Evolutionary conservation across 2,888 invertebrate genomes (phyloP), one percentile per base, ranked within the genome.

Genomic region (Nephrotoma appendiculata): DNA sequence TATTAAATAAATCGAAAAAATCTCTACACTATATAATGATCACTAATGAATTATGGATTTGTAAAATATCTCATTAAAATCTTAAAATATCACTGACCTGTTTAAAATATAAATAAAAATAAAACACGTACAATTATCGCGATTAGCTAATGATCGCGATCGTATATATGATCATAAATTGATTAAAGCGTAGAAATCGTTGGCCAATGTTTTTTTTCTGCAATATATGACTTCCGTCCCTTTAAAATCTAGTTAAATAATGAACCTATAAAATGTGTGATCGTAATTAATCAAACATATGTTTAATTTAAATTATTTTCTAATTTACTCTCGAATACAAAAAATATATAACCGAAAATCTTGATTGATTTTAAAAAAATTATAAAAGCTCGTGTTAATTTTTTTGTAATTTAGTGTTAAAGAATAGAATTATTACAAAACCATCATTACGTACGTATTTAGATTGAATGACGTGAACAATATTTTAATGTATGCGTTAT

Each of bases 131-230:
- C 85, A 85, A 85, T 85, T 85, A 85, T 85, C 85, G 85, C 85
- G 85, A 85, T 85, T 85, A 85, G 85, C 85, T 85, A 85, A 85
- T 85, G 85, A 85, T 85, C 44, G 19, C 43, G 44, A 44, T 44
- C 44, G 11, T 44, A 44, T 44, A 44, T 44, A 44, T 44, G 11
- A 9, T 9, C 44, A 44, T 44, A 31, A 31, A 71, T 71, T 71
- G 44, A 71, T 19, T 71, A 48, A 48, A 48, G n/a, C n/a, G 31
- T 44, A 44, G 11, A 44, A 9, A 44, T 44, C 44, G 71, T 71
- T 71, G 71, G 71, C 6, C 0, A 71, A 71, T 19, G 71, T 71
- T 19, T 71, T 31, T 52, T n/a, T 52, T 31, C 31, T 31, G 31
- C 31, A 31, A 1, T 31, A 31, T 31, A 2, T 31, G 31, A 31